These are phyloP conservation scores for Semaprochilodus insignis DNA, from an alignment of 2,797 vertebrate species.

Conservation along the genomic window DNA sequence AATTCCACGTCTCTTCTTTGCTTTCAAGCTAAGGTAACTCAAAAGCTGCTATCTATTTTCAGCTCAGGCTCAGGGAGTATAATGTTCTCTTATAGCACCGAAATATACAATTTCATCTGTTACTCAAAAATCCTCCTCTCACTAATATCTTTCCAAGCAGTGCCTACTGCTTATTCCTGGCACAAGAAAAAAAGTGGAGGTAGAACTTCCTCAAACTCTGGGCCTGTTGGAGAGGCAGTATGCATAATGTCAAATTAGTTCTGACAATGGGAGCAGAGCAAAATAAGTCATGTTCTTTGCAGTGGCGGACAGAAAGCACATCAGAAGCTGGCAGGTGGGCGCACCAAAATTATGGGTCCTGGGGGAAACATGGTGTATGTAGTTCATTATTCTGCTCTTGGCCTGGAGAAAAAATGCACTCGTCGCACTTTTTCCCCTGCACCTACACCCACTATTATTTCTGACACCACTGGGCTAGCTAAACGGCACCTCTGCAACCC, in stretches of 20 bases:
- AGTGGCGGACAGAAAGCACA: slow-evolving; percentile 63
- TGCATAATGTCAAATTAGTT: slow-evolving; percentile 79
- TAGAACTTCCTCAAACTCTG: slow-evolving; percentile 25
- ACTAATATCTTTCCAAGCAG: not conserved
- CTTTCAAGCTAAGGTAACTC: slow-evolving; percentile 42
- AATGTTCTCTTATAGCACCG: slow-evolving; percentile 46
- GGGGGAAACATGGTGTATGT: slow-evolving; percentile 70
- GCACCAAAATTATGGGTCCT: slow-evolving; percentile 73
- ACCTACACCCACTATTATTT: slow-evolving; percentile 70
- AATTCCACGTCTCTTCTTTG: slow-evolving; percentile 34
- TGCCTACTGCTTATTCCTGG: slow-evolving; percentile 14
- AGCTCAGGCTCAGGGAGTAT: slow-evolving; percentile 39
- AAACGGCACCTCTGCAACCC: slow-evolving; percentile 63
- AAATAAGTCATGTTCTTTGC: slow-evolving; percentile 77
- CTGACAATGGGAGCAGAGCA: slow-evolving; percentile 72
- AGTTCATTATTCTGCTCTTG: slow-evolving; percentile 76
- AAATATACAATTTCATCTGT: slow-evolving; percentile 48
- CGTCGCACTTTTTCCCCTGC: slow-evolving; percentile 59
- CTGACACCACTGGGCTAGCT: slow-evolving; percentile 69
- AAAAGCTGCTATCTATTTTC: slow-evolving; percentile 49
- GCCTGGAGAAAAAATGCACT: slow-evolving; percentile 67
- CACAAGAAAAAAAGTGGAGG: slow-evolving; percentile 20
- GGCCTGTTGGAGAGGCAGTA: slow-evolving; percentile 28
- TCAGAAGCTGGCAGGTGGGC: slow-evolving; percentile 75
- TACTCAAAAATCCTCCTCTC: slow-evolving; percentile 33